These are phyloP conservation scores for Anthophora plumipes DNA, from an alignment of 2,888 invertebrate genomes.

Conservation along the genomic window DNA sequence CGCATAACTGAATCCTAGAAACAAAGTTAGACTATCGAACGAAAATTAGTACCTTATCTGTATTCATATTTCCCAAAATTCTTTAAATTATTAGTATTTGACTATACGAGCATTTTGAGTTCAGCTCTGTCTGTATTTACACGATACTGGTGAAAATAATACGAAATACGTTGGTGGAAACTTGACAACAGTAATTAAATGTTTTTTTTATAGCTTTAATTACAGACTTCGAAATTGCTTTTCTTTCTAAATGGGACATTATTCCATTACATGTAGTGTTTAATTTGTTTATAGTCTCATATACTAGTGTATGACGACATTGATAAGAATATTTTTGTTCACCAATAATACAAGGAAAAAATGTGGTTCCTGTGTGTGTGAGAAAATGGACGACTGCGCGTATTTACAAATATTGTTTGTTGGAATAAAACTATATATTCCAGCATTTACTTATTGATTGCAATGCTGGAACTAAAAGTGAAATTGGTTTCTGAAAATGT, in stretches of 20 bases:
- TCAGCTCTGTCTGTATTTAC: conserved; percentile 33
- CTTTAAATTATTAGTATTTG: conserved; percentile 23
- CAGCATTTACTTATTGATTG: conserved; percentile 43
- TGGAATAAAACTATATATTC: conserved; percentile 33
- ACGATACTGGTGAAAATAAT: conserved; percentile 6
- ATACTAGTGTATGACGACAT: conserved; percentile 50
- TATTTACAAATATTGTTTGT: conserved; percentile 57
- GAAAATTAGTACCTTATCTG: conserved; percentile 41
- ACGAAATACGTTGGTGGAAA: conserved; percentile 18
- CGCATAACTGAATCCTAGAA: conserved; percentile 54
- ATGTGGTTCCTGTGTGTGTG: conserved; percentile 64
- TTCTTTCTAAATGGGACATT: conserved; percentile 48
- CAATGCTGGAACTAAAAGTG: conserved; percentile 42
- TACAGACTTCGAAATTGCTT: conserved; percentile 41
- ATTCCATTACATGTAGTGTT: conserved; percentile 66
- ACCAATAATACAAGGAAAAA: conserved; percentile 37
- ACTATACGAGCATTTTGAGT: conserved; percentile 18
- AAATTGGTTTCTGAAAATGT: conserved; percentile 38
- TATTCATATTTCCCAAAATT: conserved; percentile 45
- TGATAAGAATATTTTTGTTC: conserved; percentile 46
- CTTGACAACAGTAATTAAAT: conserved; percentile 23
- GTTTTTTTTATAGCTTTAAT: conserved; percentile 28
- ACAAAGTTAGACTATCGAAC: conserved; percentile 53
- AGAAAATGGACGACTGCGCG: conserved; percentile 62
- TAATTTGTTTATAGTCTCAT: conserved; percentile 54